Conservation (phyloP, 2,888 invertebrate species). For the Hydriomena furcata region DNA sequence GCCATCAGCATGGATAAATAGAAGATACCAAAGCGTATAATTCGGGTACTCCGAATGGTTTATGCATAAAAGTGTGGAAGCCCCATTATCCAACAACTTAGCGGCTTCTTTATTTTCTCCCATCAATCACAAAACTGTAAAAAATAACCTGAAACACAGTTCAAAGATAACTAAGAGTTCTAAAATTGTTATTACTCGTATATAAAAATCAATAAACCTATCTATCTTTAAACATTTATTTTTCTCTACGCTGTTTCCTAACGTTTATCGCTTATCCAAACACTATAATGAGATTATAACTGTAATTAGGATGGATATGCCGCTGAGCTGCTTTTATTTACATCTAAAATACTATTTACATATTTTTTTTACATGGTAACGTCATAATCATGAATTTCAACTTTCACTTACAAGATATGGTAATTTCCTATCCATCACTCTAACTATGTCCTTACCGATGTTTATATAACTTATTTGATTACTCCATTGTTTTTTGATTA, state of each 20-base stretch:
- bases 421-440: slow-evolving; percentile 28
- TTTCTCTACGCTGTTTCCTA: slow-evolving; percentile 31
- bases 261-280: slow-evolving; percentile 42
- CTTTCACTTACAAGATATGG: slow-evolving; percentile 47
- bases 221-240: slow-evolving; percentile 28
- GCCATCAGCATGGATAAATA: not conserved
- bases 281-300: slow-evolving; percentile 53
- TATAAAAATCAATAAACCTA: slow-evolving; percentile 14
- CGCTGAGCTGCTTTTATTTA: slow-evolving; percentile 68
- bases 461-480: slow-evolving; percentile 4
- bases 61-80: slow-evolving; percentile 2
- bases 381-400: slow-evolving; percentile 39
- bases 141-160: not conserved
- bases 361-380: slow-evolving; percentile 55
- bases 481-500: not conserved
- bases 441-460: slow-evolving; percentile 8
- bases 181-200: not conserved
- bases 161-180: slow-evolving; percentile 5
- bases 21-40: too few species aligned
- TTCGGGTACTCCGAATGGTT: too few species aligned
- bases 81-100: not conserved
- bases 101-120: too few species aligned
- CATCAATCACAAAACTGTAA: not conserved
- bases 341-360: slow-evolving; percentile 58
- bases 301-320: slow-evolving; percentile 76